Evolutionary conservation across 1,140 invertebrate genomes (phyloP).

Genomic region (Magallana ariakensis): DNA sequence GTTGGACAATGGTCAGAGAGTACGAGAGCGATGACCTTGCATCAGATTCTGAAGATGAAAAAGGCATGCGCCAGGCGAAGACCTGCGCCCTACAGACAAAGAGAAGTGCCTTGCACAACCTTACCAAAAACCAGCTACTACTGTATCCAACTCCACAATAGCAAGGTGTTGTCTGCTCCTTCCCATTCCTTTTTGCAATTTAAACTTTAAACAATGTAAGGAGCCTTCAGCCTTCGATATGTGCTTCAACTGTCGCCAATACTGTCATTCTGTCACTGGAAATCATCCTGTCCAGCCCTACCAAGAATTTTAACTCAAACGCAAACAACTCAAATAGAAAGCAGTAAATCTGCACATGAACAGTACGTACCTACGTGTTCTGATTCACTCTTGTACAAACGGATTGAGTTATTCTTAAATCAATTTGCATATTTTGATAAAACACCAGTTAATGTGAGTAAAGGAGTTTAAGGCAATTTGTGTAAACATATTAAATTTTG

Average conservation of each 20-base stretch:
- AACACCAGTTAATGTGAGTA: neutral
- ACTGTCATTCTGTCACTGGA: neutral
- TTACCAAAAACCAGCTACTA: no score
- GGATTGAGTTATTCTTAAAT: no score
- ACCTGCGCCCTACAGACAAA: no score
- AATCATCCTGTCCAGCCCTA: neutral
- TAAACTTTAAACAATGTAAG: conserved; percentile 12
- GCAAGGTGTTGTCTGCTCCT: neutral
- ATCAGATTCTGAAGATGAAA: neutral
- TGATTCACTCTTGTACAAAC: neutral
- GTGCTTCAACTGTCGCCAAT: conserved; percentile 16
- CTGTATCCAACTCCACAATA: no score
- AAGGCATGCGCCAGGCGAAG: neutral
- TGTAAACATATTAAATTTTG: conserved; percentile 42
- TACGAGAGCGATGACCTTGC: conserved; percentile 11
- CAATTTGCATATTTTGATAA: conserved; percentile 12
- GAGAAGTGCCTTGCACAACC: no score
- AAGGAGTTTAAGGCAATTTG: conserved; percentile 42
- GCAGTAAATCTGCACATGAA: neutral
- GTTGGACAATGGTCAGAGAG: conserved; percentile 5
- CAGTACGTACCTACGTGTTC: neutral
- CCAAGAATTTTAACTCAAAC: neutral
- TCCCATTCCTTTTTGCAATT: neutral
- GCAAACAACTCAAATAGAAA: neutral
- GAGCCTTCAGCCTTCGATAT: neutral